These are phyloP conservation scores for Athene noctua DNA, from an alignment of 2,113 vertebrate species.

Conservation along the genomic window DNA sequence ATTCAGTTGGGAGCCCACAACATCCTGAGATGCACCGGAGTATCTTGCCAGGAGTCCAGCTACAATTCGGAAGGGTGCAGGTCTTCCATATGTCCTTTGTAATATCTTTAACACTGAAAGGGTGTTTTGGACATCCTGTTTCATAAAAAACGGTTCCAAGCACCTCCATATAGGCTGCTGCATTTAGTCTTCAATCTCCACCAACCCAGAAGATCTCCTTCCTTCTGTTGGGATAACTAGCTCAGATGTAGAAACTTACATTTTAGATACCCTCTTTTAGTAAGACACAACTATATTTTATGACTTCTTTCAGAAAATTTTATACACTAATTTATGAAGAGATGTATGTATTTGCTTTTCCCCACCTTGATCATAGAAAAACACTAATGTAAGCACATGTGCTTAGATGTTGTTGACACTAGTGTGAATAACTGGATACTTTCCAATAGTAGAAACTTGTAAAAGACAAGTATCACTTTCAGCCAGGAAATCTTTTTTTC, in stretches of 20 bases:
- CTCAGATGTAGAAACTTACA: not conserved
- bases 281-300: not conserved
- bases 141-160: not conserved
- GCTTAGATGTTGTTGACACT: not conserved
- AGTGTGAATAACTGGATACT: not conserved
- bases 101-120: not conserved
- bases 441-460: not conserved
- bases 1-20: not conserved
- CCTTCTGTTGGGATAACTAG: not conserved
- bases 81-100: not conserved
- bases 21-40: not conserved
- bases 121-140: not conserved
- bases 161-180: not conserved
- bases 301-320: not conserved
- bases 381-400: not conserved
- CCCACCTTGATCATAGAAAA: not conserved
- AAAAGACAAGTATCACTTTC: not conserved
- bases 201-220: not conserved
- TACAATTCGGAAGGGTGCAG: not conserved
- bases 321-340: not conserved
- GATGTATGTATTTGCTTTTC: not conserved
- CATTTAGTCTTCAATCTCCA: not conserved
- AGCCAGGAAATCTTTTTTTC: not conserved
- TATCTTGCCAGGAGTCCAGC: not conserved
- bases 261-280: not conserved